Conservation (phyloP, 2,888 invertebrate genomes). For the Syritta pipiens region DNA sequence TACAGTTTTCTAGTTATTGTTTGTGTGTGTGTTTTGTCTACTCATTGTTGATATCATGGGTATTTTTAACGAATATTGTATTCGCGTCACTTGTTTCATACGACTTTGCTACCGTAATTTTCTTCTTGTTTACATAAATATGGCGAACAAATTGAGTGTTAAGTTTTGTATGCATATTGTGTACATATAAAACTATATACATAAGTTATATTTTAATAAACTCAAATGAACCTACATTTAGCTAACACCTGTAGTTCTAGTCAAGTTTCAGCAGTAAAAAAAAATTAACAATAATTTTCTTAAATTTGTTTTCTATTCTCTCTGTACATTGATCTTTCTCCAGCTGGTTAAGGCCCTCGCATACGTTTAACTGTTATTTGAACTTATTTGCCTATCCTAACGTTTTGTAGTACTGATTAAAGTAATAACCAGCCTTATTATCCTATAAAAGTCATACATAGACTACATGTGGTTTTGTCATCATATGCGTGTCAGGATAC, state of each 20-base stretch:
- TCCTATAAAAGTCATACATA: conserved; percentile 81
- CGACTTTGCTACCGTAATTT: conserved; percentile 71
- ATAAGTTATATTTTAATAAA: conserved; percentile 38
- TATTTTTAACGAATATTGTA: conserved; percentile 74
- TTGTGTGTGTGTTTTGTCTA: conserved; percentile 55
- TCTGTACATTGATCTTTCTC: conserved; percentile 27
- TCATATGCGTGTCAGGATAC: conserved; percentile 79
- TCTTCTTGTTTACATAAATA: conserved; percentile 27
- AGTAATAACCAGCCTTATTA: conserved; percentile 67
- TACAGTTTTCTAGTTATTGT: conserved; percentile 23
- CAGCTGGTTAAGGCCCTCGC: not conserved
- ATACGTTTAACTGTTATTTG: conserved; percentile 16
- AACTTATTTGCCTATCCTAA: conserved; percentile 70
- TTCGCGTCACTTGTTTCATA: conserved; percentile 79
- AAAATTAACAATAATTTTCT: conserved; percentile 59
- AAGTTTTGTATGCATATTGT: conserved; percentile 10
- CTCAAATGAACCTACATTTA: conserved; percentile 58
- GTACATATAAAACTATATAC: conserved; percentile 17
- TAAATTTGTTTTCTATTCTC: not conserved
- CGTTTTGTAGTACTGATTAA: conserved; percentile 70
- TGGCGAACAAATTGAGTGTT: conserved; percentile 33
- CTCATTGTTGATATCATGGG: conserved; percentile 70
- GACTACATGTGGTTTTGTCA: conserved; percentile 80
- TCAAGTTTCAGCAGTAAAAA: conserved; percentile 61
- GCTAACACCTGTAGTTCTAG: conserved; percentile 67